These are phyloP conservation scores for Sebastes taczanowskii DNA, from an alignment of 2,797 vertebrate species.

Conservation along the genomic window DNA sequence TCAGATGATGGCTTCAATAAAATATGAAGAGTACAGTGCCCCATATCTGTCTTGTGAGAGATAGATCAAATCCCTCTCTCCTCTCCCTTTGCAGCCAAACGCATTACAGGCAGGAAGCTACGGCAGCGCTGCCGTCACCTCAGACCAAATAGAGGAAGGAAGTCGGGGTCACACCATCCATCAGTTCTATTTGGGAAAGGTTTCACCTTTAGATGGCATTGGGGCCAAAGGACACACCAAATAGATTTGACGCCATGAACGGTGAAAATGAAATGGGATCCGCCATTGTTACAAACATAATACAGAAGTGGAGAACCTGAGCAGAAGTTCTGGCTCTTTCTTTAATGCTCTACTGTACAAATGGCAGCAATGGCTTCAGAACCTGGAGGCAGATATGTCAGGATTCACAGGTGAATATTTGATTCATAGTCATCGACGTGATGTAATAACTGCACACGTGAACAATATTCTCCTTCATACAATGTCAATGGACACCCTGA, in stretches of 20 bases:
- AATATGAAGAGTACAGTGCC: conserved; percentile 67
- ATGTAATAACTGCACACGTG: not conserved
- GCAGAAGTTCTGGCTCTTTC: not conserved
- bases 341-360: not conserved
- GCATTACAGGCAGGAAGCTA: conserved; percentile 16
- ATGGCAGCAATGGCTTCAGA: not conserved
- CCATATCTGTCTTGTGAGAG: conserved; percentile 30
- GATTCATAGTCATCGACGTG: not conserved
- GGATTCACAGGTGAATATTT: not conserved
- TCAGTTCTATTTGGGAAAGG: conserved; percentile 41
- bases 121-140: conserved; percentile 7
- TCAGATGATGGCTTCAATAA: conserved; percentile 76
- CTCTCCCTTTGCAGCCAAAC: conserved; percentile 10
- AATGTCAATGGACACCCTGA: not conserved
- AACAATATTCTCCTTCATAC: not conserved
- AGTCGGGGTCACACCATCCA: conserved; percentile 23
- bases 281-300: not conserved
- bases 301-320: not conserved
- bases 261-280: conserved; percentile 22
- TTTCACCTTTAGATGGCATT: conserved; percentile 32
- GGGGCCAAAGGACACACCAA: conserved; percentile 18
- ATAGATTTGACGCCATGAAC: conserved; percentile 18
- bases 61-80: conserved; percentile 1
- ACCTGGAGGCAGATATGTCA: not conserved
- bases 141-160: conserved; percentile 48